Percentiles rank a stretch among this genome's conserved stretches.
These are phyloP conservation scores for Polylopha cassiicola DNA, from an alignment of 2,888 invertebrate genomes.

Conservation along the genomic window DNA sequence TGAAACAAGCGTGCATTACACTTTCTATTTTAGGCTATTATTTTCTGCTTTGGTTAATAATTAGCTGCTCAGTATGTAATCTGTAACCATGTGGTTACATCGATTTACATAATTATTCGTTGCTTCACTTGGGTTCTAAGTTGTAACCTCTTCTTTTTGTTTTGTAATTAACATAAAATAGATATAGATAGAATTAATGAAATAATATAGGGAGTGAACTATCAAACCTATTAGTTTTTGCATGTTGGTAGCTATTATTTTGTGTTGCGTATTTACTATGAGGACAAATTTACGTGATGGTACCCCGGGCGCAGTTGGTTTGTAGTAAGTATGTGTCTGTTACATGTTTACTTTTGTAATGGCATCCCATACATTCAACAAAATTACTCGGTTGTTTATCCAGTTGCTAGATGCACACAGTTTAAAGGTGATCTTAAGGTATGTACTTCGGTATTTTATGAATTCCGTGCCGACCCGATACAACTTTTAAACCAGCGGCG, in stretches of 20 bases:
- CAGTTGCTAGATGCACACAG: constrained; percentile 41
- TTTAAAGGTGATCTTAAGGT: constrained; percentile 27
- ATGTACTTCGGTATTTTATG: constrained; percentile 28
- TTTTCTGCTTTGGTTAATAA: constrained; percentile 27
- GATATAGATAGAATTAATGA: no score
- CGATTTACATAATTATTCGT: constrained; percentile 42
- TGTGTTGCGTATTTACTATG: no score
- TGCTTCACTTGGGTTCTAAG: no score
- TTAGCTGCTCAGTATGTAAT: constrained; percentile 29
- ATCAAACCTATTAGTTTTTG: no score
- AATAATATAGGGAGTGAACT: no score
- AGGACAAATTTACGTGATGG: no score
- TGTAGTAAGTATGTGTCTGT: constrained; percentile 8
- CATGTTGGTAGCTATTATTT: no score
- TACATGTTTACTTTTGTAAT: constrained; percentile 43
- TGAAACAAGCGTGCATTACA: constrained; percentile 36
- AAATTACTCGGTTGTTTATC: constrained; percentile 40
- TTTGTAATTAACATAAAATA: no score
- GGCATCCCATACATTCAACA: constrained; percentile 36
- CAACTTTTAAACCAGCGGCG: no score
- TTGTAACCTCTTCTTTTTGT: no score
- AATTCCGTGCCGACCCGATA: constrained; percentile 11
- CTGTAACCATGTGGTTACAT: constrained; percentile 33
- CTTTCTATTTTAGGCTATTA: constrained; percentile 47
- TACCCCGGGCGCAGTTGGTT: no score